Base-by-base conservation (phyloP, 2,797 vertebrate species). In the Epinephelus awoara region DNA sequence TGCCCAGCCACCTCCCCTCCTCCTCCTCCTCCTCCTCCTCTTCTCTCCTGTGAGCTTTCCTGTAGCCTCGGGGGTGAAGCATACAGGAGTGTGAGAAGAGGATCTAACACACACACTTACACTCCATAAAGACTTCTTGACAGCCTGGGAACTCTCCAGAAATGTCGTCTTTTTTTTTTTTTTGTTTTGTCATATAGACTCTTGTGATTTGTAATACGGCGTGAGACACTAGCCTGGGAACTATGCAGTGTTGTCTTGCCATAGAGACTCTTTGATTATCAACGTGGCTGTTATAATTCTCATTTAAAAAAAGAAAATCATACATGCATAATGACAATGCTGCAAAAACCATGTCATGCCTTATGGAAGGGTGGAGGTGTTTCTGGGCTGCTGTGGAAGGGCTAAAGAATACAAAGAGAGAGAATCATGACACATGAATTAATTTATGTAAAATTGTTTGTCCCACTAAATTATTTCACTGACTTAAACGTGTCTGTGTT, bases 381-480 rank as follows among this genome's bases (percentile, higher is more conserved):
- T 52, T 66, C 71, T 47, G 23, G 49, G 72, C 72, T 49, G 59
- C 63, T 23, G 69, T 58, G 14, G 66, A 81, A 83, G 75, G 57
- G 73, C 81, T 85, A 56, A 17, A 78, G 44, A 13, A 61, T 8
- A n/a, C 21, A 52, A 18, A 40, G 17, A 40, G 14, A 74, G 18
- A 81, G 65, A 89, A 83, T 85, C 70, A 69, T 61, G 42, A 74
- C 59, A 56, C 34, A 51, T 49, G 2, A 55, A n/a, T 74, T 86
- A 88, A 92, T 84, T 89, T 84, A 76, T 88, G 86, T 91, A 6
- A 79, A 88, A 84, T 74, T 74, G 73, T 88, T 76, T 80, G 87
- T 90, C 69, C 72, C 61, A 94, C 82, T 93, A 93, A 93, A 93
- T 92, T 92, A 93, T 93, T 93, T 83, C 89, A 86, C 76, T 65